phyloP scores from a whole-genome alignment of 1,140 invertebrate species.

The Ptiloglossa arizonensis region DNA sequence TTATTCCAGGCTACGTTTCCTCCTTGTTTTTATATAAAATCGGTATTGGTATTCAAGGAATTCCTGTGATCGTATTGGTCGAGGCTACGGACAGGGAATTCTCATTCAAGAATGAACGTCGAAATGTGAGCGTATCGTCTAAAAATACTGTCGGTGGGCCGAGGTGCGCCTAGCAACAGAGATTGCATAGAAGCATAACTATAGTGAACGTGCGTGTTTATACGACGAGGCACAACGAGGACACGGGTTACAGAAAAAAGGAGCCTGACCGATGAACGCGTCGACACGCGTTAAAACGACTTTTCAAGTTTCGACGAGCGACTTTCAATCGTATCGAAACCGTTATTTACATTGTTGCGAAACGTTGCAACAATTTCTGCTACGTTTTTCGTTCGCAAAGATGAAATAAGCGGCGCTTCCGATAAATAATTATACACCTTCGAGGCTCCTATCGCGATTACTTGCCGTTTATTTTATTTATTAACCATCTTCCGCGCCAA shows the following conservation, averaged over 20 bases:
- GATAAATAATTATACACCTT: too few species aligned
- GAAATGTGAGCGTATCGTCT: slow-evolving; percentile 75
- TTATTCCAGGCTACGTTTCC: neutral
- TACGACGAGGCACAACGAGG: slow-evolving; percentile 71
- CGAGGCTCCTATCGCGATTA: too few species aligned
- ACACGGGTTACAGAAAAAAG: slow-evolving; percentile 69
- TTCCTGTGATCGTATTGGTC: slow-evolving; percentile 23
- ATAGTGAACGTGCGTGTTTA: slow-evolving; percentile 67
- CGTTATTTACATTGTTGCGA: neutral
- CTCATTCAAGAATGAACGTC: slow-evolving; percentile 60
- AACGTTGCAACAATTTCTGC: too few species aligned
- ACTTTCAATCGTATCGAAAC: neutral
- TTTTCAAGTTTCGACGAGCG: slow-evolving; percentile 8
- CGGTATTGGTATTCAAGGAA: neutral
- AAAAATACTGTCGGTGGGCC: slow-evolving; percentile 76
- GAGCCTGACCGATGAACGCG: slow-evolving; percentile 18
- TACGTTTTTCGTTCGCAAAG: too few species aligned
- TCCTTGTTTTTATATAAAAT: neutral
- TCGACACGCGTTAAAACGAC: neutral
- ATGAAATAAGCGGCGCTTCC: too few species aligned
- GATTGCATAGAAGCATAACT: slow-evolving; percentile 77
- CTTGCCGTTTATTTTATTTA: too few species aligned
- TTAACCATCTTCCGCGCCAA: too few species aligned
- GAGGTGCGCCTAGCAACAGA: slow-evolving; percentile 79
- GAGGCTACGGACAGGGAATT: slow-evolving; percentile 24